phyloP scores from a whole-genome alignment of 2,797 vertebrate species.

The Nyctalus aviator region DNA sequence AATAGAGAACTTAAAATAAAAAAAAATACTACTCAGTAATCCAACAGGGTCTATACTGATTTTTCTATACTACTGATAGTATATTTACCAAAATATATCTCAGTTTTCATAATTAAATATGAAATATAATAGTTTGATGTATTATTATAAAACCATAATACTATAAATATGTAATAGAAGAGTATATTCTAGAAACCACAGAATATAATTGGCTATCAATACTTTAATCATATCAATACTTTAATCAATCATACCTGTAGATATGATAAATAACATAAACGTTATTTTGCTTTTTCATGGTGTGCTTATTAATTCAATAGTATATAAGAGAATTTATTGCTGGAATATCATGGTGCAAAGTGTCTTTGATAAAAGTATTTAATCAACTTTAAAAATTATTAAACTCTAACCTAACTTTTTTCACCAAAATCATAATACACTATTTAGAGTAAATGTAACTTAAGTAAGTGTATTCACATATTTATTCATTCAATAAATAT shows the following conservation, averaged over 20 bases:
- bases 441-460: slow-evolving; percentile 10
- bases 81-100: slow-evolving; percentile 11
- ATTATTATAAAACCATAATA: slow-evolving; percentile 35
- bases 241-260: background rate
- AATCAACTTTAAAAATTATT: background rate
- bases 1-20: too few relatives aligned
- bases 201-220: background rate
- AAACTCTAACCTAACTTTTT: background rate
- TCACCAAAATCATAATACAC: slow-evolving; percentile 4
- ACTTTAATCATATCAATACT: too few relatives aligned
- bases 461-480: background rate
- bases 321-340: background rate
- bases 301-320: background rate
- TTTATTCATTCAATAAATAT: background rate
- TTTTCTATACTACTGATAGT: slow-evolving; percentile 16
- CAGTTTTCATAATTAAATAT: slow-evolving; percentile 15
- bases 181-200: slow-evolving; percentile 23
- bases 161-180: background rate
- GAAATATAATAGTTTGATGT: background rate
- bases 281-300: slow-evolving; percentile 30
- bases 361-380: background rate
- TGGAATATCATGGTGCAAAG: background rate
- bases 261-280: background rate
- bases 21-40: background rate
- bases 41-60: background rate